These are phyloP conservation scores for Phrynocephalus vlangalii DNA, from an alignment of 2,797 vertebrate species.

Conservation along the genomic window DNA sequence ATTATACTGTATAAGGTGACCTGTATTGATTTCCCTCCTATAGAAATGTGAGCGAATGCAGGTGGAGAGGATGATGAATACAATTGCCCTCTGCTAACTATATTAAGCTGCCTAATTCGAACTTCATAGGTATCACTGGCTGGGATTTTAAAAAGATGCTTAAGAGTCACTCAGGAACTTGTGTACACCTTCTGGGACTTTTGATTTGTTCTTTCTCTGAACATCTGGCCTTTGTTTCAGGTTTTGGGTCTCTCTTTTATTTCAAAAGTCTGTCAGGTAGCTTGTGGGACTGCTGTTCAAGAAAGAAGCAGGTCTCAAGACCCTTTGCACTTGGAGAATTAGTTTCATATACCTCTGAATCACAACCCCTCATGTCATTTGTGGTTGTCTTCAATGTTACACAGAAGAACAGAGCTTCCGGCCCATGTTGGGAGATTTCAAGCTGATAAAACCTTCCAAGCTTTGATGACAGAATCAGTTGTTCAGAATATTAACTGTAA, in stretches of 20 bases:
- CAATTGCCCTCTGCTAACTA: not conserved
- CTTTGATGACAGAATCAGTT: slow-evolving; percentile 26
- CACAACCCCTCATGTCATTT: not conserved
- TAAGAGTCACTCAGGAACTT: not conserved
- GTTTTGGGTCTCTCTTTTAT: not conserved
- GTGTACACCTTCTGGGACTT: not conserved
- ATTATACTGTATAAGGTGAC: not conserved
- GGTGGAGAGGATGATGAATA: not conserved
- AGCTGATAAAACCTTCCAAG: not conserved
- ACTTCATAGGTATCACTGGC: no score
- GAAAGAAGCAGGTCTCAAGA: not conserved
- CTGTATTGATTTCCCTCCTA: not conserved
- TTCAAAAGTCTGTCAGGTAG: not conserved
- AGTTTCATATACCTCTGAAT: not conserved
- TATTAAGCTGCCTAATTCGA: not conserved
- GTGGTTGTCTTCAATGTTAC: not conserved
- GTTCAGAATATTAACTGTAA: slow-evolving; percentile 30
- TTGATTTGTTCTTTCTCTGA: not conserved
- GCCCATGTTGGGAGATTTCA: not conserved
- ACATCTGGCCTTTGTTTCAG: not conserved
- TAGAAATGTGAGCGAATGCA: not conserved
- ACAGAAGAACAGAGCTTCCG: not conserved
- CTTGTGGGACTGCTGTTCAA: not conserved
- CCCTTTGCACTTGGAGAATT: not conserved
- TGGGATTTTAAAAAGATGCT: not conserved